phyloP scores from a whole-genome alignment of 2,888 invertebrate species.

The Trachelus troglodyta region DNA sequence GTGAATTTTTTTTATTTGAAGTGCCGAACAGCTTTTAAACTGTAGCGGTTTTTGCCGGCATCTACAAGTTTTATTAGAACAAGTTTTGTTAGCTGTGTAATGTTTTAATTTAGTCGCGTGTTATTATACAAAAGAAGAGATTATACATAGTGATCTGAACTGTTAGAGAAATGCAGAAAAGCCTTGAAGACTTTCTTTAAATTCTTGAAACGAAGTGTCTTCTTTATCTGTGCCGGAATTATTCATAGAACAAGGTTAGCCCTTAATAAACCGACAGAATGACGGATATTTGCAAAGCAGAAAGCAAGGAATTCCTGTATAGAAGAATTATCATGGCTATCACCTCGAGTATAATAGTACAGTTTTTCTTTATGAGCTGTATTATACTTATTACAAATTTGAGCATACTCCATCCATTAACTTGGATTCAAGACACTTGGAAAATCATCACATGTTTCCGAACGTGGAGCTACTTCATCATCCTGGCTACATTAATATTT shows the following conservation, averaged over 20 bases:
- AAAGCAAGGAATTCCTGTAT: slow-evolving; percentile 70
- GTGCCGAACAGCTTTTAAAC: not conserved
- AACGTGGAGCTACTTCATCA: slow-evolving; percentile 75
- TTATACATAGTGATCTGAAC: not conserved
- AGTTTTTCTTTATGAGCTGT: slow-evolving; percentile 54
- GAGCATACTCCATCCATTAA: slow-evolving; percentile 73
- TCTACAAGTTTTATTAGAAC: not conserved
- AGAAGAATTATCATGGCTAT: slow-evolving; percentile 73
- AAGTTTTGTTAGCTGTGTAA: not conserved
- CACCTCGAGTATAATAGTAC: slow-evolving; percentile 69
- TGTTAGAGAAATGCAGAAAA: not conserved
- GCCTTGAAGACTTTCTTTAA: not conserved
- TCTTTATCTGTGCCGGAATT: not conserved
- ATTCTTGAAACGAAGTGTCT: not conserved
- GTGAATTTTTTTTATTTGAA: not conserved
- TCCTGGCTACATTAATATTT: slow-evolving; percentile 74
- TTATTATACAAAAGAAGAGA: not conserved
- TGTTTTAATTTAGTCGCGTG: not conserved
- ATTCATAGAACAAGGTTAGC: not conserved
- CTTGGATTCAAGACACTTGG: slow-evolving; percentile 75
- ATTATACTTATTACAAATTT: slow-evolving; percentile 69
- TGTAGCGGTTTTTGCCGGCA: not conserved
- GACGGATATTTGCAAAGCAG: slow-evolving; percentile 32
- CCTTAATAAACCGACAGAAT: slow-evolving; percentile 4
- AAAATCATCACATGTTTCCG: slow-evolving; percentile 72